These are phyloP conservation scores for Leptinotarsa lineolata DNA, from an alignment of 1,140 invertebrate genomes.

Conservation along the genomic window DNA sequence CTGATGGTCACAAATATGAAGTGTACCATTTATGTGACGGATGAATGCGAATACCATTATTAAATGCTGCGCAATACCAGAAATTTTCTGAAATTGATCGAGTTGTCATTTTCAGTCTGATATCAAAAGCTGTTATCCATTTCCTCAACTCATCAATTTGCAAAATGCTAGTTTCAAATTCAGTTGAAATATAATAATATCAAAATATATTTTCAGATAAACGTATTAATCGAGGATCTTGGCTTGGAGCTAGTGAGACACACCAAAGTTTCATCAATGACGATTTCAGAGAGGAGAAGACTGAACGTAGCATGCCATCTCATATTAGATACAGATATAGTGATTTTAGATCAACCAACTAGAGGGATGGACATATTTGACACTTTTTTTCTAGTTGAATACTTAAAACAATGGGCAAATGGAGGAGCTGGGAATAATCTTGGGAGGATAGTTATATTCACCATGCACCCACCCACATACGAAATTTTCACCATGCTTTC, in stretches of 20 bases:
- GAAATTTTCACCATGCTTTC: constrained; percentile 96
- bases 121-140: too few relatives aligned
- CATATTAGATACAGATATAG: constrained; percentile 79
- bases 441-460: constrained; percentile 84
- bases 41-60: too few relatives aligned
- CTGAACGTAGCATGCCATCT: constrained; percentile 87
- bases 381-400: constrained; percentile 93
- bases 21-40: too few relatives aligned
- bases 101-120: too few relatives aligned
- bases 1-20: too few relatives aligned
- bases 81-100: too few relatives aligned
- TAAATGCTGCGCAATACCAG: too few relatives aligned
- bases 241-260: constrained; percentile 82
- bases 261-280: constrained; percentile 78
- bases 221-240: constrained; percentile 85
- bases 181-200: too few relatives aligned
- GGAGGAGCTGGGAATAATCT: constrained; percentile 63
- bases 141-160: too few relatives aligned
- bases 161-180: too few relatives aligned
- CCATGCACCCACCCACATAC: constrained; percentile 90
- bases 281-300: constrained; percentile 81
- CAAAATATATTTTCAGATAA: constrained; percentile 63
- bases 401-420: constrained; percentile 89
- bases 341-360: constrained; percentile 87
- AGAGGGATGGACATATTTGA: constrained; percentile 95